phyloP scores from a whole-genome alignment of 2,113 vertebrate species.

The Carlito syrichta region DNA sequence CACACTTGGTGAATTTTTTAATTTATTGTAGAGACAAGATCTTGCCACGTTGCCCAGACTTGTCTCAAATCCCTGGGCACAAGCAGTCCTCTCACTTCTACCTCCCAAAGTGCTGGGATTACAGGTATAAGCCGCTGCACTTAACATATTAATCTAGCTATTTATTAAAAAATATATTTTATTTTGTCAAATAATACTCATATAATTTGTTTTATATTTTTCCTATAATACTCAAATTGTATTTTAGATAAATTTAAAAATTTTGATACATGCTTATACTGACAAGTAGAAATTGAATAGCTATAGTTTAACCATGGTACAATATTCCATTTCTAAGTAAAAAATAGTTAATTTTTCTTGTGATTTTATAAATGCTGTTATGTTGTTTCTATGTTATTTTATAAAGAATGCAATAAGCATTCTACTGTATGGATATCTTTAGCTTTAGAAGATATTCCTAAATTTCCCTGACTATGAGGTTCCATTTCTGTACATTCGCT shows the following conservation, averaged over 20 bases:
- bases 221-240: not conserved
- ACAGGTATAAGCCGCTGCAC: too few species aligned
- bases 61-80: too few species aligned
- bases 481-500: not conserved
- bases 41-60: too few species aligned
- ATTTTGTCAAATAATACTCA: too few species aligned
- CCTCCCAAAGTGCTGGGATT: too few species aligned
- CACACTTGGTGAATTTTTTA: too few species aligned
- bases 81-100: too few species aligned
- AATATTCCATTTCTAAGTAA: not conserved
- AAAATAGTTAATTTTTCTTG: not conserved
- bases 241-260: not conserved
- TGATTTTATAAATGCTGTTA: not conserved
- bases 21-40: too few species aligned
- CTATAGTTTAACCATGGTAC: not conserved
- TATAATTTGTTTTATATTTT: not conserved
- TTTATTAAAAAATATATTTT: too few species aligned
- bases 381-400: not conserved
- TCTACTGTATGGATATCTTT: not conserved
- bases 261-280: not conserved
- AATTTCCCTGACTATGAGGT: not conserved
- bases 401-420: not conserved
- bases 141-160: not conserved
- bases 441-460: not conserved
- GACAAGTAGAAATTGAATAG: not conserved